Evolutionary conservation across 64 coral and sea anemone species (phyloP).

Genomic region (Platygyra sinensis): DNA sequence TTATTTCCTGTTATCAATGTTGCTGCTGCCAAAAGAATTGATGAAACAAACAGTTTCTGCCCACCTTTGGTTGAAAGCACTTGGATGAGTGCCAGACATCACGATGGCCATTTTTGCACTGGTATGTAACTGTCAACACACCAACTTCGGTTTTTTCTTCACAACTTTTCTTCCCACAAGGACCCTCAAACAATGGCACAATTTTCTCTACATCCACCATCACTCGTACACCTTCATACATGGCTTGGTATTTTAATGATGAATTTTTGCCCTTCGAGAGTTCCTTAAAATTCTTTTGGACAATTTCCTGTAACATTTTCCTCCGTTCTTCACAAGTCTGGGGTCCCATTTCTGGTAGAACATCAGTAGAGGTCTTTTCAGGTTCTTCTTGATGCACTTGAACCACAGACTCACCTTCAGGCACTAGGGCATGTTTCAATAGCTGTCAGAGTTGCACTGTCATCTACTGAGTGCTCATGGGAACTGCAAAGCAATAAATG

Average conservation of each 20-base stretch:
- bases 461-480: conserved; percentile 17
- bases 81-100: conserved; percentile 39
- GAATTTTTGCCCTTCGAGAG: neutral
- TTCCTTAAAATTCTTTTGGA: neutral
- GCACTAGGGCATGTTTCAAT: conserved; percentile 34
- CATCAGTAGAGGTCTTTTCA: neutral
- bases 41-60: conserved; percentile 38
- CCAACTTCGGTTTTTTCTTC: conserved; percentile 40
- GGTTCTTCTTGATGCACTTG: neutral
- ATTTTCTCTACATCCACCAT: conserved; percentile 47
- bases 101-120: conserved; percentile 47
- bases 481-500: conserved; percentile 18
- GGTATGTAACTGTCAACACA: conserved; percentile 46
- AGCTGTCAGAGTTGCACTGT: conserved; percentile 28
- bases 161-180: conserved; percentile 25
- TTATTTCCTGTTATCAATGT: conserved; percentile 52
- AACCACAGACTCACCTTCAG: neutral
- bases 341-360: conserved; percentile 22
- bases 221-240: conserved; percentile 16
- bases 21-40: conserved; percentile 18
- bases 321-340: neutral
- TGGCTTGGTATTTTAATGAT: conserved; percentile 16
- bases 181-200: conserved; percentile 49
- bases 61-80: conserved; percentile 22
- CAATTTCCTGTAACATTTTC: conserved; percentile 3